Percentiles rank a stretch among this genome's conserved stretches.
These are phyloP conservation scores for Mesorhabditis belari DNA, from an alignment of 2,888 invertebrate genomes.

Conservation along the genomic window DNA sequence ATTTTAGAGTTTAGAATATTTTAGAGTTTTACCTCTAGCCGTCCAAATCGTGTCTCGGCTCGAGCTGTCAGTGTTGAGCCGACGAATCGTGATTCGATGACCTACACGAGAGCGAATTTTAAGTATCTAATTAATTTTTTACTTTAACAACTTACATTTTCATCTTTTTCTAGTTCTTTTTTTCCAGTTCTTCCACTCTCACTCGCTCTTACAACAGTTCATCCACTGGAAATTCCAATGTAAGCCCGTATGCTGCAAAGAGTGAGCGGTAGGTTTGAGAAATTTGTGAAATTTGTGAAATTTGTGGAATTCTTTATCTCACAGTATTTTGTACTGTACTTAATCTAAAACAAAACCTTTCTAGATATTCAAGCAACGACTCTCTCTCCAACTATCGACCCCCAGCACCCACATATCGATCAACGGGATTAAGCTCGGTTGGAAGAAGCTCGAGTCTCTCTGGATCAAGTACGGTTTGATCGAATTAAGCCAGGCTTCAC, in stretches of 20 bases:
- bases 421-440: not conserved
- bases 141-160: not conserved
- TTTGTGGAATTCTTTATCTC: not conserved
- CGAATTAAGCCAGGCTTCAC: too few relatives aligned
- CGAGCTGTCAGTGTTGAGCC: not conserved
- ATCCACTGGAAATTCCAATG: not conserved
- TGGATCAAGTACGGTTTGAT: not conserved
- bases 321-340: not conserved
- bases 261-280: not conserved
- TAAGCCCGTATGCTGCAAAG: not conserved
- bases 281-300: too few relatives aligned
- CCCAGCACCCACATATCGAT: not conserved
- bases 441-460: not conserved
- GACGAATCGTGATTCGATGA: not conserved
- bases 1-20: too few relatives aligned
- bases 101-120: not conserved
- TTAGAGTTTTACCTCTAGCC: too few relatives aligned
- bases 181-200: not conserved
- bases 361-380: not conserved
- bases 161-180: not conserved
- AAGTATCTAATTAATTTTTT: not conserved
- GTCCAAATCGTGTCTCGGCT: not conserved
- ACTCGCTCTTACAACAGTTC: not conserved
- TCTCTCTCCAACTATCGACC: not conserved
- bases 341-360: not conserved